Base-by-base conservation (phyloP, 2,113 vertebrate species). In the Sterrhoptilus dennistouni region DNA sequence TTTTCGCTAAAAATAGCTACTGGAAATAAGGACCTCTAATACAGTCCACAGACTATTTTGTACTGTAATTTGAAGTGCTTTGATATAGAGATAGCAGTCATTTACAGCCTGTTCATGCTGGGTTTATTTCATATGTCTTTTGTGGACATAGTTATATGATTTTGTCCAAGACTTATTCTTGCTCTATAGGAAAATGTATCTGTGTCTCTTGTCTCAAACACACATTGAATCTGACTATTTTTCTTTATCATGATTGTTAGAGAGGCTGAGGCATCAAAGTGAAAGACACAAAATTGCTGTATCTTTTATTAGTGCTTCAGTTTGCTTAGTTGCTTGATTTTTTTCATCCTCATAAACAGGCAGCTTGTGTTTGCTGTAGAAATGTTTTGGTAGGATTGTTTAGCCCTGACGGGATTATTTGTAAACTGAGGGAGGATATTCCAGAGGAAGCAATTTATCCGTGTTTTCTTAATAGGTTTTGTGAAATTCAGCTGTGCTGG, bases 1-100 rank as follows among this genome's bases (percentile, higher is more conserved):
- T 60, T 96, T 92, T 59, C 76, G 59, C 80, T 82, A 86, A 86
- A 89, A 86, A 78, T 92, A 94, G 31, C 23, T 78, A 33, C 47
- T 92, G 47, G 71, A 92, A 90, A 40, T 86, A 78, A 72, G 38
- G 54, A 86, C 35, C 44, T 79, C 50, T 83, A 56, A n/a, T 76
- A 45, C 5, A 36, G 24, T 75, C 47, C 53, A 36, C 83, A 72
- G 70, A 68, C 68, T 45, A 50, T 66, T 4, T 8, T 40, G 52
- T 28, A 25, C 29, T 70, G 36, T 87, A 74, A 81, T 60, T 80
- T 90, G 54, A 31, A 63, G 70, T 71, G 18, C 52, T 70, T 53
- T 63, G 31, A 28, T 92, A 17, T 6, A 22, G 47, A 64, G 12
- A 25, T 92, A 33, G 20, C 14, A 21, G 15, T 66, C 6, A 47